phyloP scores from a whole-genome alignment of 2,797 vertebrate species.

The Hydrophis major region DNA sequence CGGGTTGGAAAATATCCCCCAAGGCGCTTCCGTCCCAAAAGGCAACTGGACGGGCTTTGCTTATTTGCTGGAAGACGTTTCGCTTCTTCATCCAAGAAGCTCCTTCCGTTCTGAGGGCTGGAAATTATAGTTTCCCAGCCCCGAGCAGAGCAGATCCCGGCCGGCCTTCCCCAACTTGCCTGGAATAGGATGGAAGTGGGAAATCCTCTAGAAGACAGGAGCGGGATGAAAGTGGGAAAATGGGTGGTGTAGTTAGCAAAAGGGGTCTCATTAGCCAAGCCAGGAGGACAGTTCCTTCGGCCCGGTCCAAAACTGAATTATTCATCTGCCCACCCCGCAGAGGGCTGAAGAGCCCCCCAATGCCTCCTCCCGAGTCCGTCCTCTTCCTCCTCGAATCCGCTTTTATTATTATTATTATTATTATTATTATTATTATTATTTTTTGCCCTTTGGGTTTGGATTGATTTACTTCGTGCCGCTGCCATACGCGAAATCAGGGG shows the following conservation, averaged over 20 bases:
- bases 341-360: background rate
- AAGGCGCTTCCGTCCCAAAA: background rate
- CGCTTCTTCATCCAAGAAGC: background rate
- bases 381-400: background rate
- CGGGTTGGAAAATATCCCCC: background rate
- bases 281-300: background rate
- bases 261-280: background rate
- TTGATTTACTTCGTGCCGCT: background rate
- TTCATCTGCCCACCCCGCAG: background rate
- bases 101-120: background rate
- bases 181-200: background rate
- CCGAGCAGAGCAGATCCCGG: background rate
- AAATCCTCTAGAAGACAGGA: too few species aligned
- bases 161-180: background rate
- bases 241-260: background rate
- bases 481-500: too few species aligned
- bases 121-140: background rate
- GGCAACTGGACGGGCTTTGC: background rate
- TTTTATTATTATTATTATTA: too few species aligned
- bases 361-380: background rate
- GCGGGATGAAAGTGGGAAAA: background rate
- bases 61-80: background rate
- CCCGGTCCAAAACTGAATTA: background rate
- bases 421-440: too few species aligned
- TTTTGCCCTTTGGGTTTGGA: background rate